Percentiles rank a stretch among this genome's conserved stretches.
These are phyloP conservation scores for Alcedo quadribrachys DNA, from an alignment of 2,797 vertebrate species.

Conservation along the genomic window DNA sequence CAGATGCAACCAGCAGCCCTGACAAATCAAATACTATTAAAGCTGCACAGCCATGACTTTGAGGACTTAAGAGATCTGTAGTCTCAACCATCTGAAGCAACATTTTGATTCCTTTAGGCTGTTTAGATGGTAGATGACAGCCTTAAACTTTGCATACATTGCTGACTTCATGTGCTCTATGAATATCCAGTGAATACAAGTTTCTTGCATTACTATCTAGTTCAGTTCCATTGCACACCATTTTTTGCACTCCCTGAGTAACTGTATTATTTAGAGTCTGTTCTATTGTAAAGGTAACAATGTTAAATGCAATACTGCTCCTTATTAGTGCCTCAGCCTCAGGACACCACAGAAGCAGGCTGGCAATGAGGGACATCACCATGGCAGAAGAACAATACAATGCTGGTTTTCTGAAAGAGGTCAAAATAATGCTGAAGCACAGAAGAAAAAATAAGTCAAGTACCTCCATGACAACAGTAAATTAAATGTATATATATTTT, in stretches of 20 bases:
- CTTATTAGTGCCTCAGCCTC: not conserved
- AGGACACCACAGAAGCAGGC: not conserved
- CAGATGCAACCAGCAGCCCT: not conserved
- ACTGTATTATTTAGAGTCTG: not conserved
- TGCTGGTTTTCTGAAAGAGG: constrained; percentile 35
- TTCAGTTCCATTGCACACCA: not conserved
- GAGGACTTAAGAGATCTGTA: not conserved
- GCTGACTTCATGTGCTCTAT: not conserved
- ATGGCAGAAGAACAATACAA: not conserved
- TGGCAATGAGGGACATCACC: not conserved
- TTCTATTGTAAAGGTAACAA: not conserved
- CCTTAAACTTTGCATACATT: not conserved
- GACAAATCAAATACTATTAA: not conserved
- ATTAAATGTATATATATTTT: not conserved
- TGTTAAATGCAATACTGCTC: not conserved
- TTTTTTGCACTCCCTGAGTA: constrained; percentile 42
- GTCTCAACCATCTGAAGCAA: not conserved
- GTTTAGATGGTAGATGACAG: not conserved
- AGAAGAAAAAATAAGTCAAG: constrained; percentile 1
- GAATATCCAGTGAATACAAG: not conserved
- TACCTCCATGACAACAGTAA: not conserved
- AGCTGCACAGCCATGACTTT: not conserved
- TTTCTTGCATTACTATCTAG: not conserved
- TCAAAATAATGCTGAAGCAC: constrained; percentile 35
- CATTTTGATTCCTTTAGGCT: not conserved